phyloP scores from a whole-genome alignment of 2,113 vertebrate genomes.

The Bos taurus region DNA sequence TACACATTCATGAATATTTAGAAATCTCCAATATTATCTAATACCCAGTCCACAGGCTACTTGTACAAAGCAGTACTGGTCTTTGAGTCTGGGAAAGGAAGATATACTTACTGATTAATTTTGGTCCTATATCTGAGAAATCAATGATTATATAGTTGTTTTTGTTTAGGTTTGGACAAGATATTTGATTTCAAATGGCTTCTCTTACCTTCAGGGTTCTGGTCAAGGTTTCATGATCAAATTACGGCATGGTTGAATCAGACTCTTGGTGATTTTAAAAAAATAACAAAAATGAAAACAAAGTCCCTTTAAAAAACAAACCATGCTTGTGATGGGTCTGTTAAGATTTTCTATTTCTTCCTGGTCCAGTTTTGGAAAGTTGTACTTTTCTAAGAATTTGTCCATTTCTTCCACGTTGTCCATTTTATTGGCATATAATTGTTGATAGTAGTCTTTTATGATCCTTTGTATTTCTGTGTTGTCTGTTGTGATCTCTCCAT shows the following conservation, averaged over 20 bases:
- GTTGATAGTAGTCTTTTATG: too few species aligned
- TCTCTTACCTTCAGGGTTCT: background rate
- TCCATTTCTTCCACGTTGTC: too few species aligned
- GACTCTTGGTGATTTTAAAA: background rate
- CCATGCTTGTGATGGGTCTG: too few species aligned
- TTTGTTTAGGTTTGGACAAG: background rate
- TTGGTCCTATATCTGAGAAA: background rate
- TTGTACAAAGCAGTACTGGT: background rate
- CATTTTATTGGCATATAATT: too few species aligned
- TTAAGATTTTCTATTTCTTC: too few species aligned
- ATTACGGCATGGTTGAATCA: background rate
- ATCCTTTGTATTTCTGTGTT: too few species aligned
- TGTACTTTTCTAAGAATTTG: too few species aligned
- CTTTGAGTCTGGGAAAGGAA: background rate
- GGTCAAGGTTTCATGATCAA: background rate
- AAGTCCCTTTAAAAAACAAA: background rate
- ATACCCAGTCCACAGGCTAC: background rate
- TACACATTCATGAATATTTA: background rate
- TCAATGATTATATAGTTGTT: background rate
- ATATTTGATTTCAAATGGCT: background rate
- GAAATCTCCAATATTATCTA: background rate
- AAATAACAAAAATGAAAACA: background rate
- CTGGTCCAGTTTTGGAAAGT: too few species aligned
- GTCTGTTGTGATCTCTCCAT: too few species aligned
- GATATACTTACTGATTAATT: background rate